Base-by-base conservation (phyloP, 92 coral and sea anemone genomes). In the Porites evermanni region DNA sequence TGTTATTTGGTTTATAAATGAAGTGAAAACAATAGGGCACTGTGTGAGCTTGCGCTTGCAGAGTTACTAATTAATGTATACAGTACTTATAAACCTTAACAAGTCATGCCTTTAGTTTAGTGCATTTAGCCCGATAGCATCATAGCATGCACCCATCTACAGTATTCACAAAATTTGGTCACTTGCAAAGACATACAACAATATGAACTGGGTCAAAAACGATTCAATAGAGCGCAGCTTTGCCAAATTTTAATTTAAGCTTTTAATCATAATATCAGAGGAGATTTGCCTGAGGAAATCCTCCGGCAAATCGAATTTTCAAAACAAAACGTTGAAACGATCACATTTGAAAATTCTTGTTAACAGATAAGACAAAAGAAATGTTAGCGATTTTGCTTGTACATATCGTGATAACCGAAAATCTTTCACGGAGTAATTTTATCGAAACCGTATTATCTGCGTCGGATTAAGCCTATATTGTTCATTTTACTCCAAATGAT, bases 391-490 rank as follows among this genome's bases (percentile, higher is more conserved):
- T 17, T 63, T 63, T 16, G 7, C 67, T 18, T 16, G 67, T 18
- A 16, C 21, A 19, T n/a, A 26, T 16, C 14, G 8, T 52, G 77
- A 16, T 16, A 3, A 47, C 4, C 10, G 3, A 38, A 50, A 47
- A 8, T 17, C 19, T 16, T 72, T 51, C 17, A 6, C 8, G 52
- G 9, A 71, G 56, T 71, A 38, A 72, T 29, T 52, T 19, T 47
- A 50, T 68, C 77, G 68, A 69, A 69, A 80, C 26, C 74, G 29
- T 53, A 80, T 51, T 67, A 64, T 2, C 52, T 14, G 72, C 8
- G 65, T 52, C 10, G n/a, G 60, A 69, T 68, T 68, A 68, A 0
- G 14, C 3, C 53, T 21, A 16, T 23, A 82, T 72, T 82, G 79
- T n/a, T 38, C 64, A 50, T 70, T 68, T 68, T 17, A 23, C 58